Evolutionary conservation across 2,888 invertebrate species (phyloP), one percentile per base, ranked within the genome.

Genomic region (Papilio protenor): DNA sequence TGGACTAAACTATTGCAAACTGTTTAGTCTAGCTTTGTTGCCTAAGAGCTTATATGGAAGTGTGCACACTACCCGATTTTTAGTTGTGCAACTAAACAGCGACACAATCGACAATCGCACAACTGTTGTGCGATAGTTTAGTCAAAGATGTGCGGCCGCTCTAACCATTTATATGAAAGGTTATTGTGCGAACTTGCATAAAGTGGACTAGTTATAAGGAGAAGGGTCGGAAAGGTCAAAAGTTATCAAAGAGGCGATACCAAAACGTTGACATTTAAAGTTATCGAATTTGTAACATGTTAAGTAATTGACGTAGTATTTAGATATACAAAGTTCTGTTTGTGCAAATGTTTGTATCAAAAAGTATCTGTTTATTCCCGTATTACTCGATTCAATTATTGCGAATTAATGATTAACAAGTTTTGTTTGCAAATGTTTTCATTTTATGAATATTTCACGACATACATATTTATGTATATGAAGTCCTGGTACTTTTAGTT

Each of bases 171-270:
- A 27, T 66, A 66, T 66, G 66, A 66, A 45, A 40, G 66, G 45
- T 66, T 66, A 66, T 66, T 40, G 11, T 45, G n/a, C 18, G 18
- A 66, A 66, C 40, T 40, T 66, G 45, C n/a, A 45, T 66, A 66
- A 66, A 66, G 66, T 66, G n/a, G 18, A n/a, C 5, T n/a, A 66
- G n/a, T 66, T 66, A 45, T 40, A 45, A 40, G 12, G 40, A n/a
- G 12, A 66, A 66, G 66, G 66, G 66, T 66, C 40, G 11, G 12
- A 66, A 66, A 66, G 66, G 66, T 45, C 66, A 66, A 45, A 66
- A 45, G 45, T 66, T 66, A 66, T 45, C 66, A 66, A 61, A 61
- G 66, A 66, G 33, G 4, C 33, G 61, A 64, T 64, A 10, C 40
- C n/a, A 40, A 64, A 64, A 10, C 18, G 8, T 33, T 64, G 64